Conservation (phyloP, 2,113 vertebrate species). For the Cyprinus carpio region DNA sequence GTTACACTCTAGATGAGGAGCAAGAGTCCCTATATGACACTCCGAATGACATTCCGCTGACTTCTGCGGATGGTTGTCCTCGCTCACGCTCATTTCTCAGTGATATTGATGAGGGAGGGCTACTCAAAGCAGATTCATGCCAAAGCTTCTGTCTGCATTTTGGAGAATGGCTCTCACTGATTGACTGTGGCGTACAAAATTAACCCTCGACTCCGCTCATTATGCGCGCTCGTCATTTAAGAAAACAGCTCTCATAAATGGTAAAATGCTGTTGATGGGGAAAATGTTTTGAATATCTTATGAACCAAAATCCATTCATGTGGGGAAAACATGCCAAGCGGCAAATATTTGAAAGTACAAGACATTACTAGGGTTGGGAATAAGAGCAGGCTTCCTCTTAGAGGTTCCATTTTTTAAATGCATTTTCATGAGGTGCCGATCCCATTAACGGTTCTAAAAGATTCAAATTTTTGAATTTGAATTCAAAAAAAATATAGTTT, state of each 20-base stretch:
- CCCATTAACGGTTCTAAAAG: background rate
- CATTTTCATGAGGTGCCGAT: background rate
- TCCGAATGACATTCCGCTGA: constrained; percentile 53
- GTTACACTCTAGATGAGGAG: constrained; percentile 58
- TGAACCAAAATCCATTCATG: background rate
- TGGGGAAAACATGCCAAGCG: background rate
- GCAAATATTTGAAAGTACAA: background rate
- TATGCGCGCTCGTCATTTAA: constrained; percentile 53
- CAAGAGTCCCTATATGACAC: constrained; percentile 59
- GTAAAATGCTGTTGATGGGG: constrained; percentile 46
- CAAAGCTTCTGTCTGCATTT: constrained; percentile 58
- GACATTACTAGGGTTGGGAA: background rate
- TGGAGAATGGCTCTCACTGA: constrained; percentile 52
- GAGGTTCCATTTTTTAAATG: background rate
- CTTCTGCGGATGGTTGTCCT: constrained; percentile 44
- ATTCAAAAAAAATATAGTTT: no score
- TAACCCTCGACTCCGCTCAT: constrained; percentile 55
- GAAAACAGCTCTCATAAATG: constrained; percentile 40
- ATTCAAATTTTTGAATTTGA: background rate
- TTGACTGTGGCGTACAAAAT: constrained; percentile 58
- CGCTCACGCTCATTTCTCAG: constrained; percentile 33
- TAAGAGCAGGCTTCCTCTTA: background rate
- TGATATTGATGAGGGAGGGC: constrained; percentile 54
- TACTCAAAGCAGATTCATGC: constrained; percentile 42
- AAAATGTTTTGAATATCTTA: background rate